A percentile compares a stretch with the other conserved stretches of the same genome.
phyloP scores from a whole-genome alignment of 2,797 vertebrate species.

The Megaceryle alcyon region DNA sequence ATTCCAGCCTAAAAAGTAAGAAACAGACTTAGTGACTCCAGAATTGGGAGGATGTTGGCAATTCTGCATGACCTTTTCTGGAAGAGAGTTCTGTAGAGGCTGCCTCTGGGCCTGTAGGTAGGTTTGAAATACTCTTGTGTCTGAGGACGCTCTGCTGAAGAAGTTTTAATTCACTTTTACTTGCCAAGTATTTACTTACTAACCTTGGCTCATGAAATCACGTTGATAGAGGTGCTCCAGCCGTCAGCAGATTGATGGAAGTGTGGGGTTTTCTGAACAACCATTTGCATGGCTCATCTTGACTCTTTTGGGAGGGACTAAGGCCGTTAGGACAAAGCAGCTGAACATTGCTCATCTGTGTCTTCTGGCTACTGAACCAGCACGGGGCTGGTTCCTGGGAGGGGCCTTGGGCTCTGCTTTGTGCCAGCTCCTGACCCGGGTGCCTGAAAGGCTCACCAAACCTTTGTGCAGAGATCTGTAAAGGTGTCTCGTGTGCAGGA shows the following conservation, averaged over 20 bases:
- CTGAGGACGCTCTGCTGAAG: background rate
- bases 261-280: background rate
- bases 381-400: accelerated
- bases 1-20: background rate
- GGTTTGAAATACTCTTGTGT: background rate
- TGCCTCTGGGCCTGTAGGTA: background rate
- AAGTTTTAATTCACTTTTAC: background rate
- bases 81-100: background rate
- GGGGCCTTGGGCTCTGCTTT: background rate
- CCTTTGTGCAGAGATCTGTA: background rate
- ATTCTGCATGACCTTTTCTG: background rate
- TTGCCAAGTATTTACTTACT: background rate
- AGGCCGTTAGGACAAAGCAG: background rate
- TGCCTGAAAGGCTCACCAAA: background rate
- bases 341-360: background rate
- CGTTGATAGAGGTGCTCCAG: background rate
- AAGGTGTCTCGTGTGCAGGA: background rate
- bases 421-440: background rate
- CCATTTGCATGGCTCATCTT: background rate
- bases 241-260: background rate
- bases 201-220: background rate
- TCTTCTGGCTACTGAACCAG: background rate
- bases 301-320: background rate
- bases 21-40: background rate
- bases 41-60: background rate